Base-by-base conservation (phyloP, 2,888 invertebrate genomes). In the Drosophila peninsularis region DNA sequence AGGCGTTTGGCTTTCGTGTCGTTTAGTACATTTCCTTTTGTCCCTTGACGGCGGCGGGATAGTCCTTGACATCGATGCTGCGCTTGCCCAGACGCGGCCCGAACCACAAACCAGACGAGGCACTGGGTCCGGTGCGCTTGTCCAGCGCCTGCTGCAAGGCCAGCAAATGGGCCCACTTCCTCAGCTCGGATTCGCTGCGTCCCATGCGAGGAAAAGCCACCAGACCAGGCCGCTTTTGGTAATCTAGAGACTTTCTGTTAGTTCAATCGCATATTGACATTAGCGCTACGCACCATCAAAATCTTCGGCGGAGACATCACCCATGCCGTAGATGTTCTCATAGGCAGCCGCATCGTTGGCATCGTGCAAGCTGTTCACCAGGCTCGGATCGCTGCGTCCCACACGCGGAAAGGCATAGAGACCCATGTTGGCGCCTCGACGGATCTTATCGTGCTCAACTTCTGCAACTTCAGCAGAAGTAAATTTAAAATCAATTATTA, bases 51-150 rank as follows among this genome's bases (percentile, higher is more conserved):
- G 56, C 56, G n/a, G 62, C 67, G 5, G 67, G 32, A 42, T 74
- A 82, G 32, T 85, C 72, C 54, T 82, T 85, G 21, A 61, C 77
- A 50, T 82, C 76, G 5, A 90, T 75, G 61, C 91, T 91, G n/a
- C 91, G 91, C 69, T 94, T 93, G 62, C 95, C 96, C 27, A 95
- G 92, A 45, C 95, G 92, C 0, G 95, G 95, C 39, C 95, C 96
- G 80, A 95, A 95, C 96, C 95, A 96, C 92, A 95, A 93, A 0
- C 93, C 93, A 24, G 92, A 92, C 39, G 92, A 93, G 47, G 92
- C 92, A 60, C 92, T 90, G 7, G 91, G 91, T 49, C 90, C 91
- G 1, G 91, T 90, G 34, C 91, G 90, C 69, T 92, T 92, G 13
- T 91, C 91, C 52, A 92, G 65, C 1, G 91, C 88, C 67, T 92